Evolutionary conservation across 2,888 invertebrate species (phyloP).

Genomic region (Bombyx huttoni): DNA sequence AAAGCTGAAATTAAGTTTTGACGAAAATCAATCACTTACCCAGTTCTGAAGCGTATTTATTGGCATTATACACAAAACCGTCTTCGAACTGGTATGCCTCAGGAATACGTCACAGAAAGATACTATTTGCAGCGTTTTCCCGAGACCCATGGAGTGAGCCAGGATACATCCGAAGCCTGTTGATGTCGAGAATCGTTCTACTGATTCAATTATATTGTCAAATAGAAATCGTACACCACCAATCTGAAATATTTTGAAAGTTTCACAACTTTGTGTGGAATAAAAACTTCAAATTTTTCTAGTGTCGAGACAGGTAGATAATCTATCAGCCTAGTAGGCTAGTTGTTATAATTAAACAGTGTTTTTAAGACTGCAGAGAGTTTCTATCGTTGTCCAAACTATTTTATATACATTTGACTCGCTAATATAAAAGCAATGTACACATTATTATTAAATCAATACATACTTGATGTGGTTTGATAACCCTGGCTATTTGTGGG

Average conservation of each 20-base stretch:
- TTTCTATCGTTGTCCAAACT: no score
- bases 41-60: slow-evolving; percentile 99
- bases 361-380: no score
- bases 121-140: slow-evolving; percentile 97
- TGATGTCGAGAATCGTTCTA: slow-evolving; percentile 87
- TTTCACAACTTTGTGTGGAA: no score
- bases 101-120: slow-evolving; percentile 97
- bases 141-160: slow-evolving; percentile 99
- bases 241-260: slow-evolving; percentile 68
- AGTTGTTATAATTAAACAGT: no score
- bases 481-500: slow-evolving; percentile 89
- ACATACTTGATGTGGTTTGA: slow-evolving; percentile 94
- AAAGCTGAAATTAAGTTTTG: no score
- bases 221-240: slow-evolving; percentile 96
- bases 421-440: background rate
- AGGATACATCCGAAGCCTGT: slow-evolving; percentile 97
- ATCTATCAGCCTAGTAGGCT: no score
- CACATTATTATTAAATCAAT: no score
- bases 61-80: slow-evolving; percentile 96
- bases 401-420: no score
- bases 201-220: slow-evolving; percentile 96
- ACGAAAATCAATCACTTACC: slow-evolving; percentile 55
- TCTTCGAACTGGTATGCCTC: slow-evolving; percentile 88
- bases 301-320: no score
- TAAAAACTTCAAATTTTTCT: no score